phyloP scores from a whole-genome alignment of 2,113 vertebrate genomes.

The Centropus unirufus region DNA sequence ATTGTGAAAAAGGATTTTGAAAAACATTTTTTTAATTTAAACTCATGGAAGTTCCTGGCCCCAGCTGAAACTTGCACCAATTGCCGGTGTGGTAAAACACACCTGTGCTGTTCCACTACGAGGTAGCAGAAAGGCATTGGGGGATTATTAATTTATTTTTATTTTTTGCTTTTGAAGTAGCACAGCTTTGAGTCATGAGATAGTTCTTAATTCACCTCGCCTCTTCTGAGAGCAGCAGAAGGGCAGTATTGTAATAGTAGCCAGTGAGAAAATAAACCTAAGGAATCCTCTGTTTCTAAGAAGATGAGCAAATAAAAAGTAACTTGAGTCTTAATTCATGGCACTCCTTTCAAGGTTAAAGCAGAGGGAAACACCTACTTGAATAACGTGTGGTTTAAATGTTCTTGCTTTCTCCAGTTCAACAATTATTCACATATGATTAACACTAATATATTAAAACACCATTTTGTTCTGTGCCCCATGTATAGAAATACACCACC shows the following conservation, averaged over 20 bases:
- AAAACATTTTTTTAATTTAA: not conserved
- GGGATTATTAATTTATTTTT: not conserved
- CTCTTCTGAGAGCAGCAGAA: not conserved
- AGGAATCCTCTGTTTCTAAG: not conserved
- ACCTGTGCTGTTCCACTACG: not conserved
- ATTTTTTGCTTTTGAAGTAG: not conserved
- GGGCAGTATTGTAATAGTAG: not conserved
- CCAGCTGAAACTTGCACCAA: not conserved
- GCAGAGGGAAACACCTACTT: not conserved
- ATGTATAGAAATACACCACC: constrained; percentile 1
- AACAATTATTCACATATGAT: not conserved
- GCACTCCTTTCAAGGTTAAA: not conserved
- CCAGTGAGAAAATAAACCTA: not conserved
- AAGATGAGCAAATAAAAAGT: not conserved
- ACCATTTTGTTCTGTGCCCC: not conserved
- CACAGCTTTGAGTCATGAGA: not conserved
- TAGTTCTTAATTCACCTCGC: not conserved
- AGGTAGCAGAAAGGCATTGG: not conserved
- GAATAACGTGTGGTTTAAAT: not conserved
- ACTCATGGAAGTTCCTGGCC: not conserved
- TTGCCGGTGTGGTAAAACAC: not conserved
- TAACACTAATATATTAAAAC: not conserved
- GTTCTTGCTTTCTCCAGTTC: not conserved
- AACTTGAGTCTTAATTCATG: not conserved
- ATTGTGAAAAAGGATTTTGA: not conserved